Percentiles rank a stretch among this genome's conserved stretches.
Conservation (phyloP, 2,888 invertebrate genomes). For the Drosophila lacicola region DNA sequence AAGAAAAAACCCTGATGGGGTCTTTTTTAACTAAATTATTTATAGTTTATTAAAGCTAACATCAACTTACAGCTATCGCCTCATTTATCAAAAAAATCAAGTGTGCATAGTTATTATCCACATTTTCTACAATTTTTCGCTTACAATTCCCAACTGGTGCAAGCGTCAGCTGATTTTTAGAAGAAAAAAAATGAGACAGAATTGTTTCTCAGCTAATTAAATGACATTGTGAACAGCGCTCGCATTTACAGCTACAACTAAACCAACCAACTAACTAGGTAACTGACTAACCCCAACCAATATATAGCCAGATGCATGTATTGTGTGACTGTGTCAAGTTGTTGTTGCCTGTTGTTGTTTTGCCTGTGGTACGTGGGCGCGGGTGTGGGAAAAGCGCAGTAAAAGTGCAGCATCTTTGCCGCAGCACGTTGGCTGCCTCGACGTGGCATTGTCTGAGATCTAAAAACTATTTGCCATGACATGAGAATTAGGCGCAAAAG, state of each 20-base stretch:
- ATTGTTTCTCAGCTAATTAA: slow-evolving; percentile 41
- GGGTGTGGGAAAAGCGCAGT: slow-evolving; percentile 63
- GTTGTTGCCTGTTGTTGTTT: slow-evolving; percentile 2
- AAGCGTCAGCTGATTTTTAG: not conserved
- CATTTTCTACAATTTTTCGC: not conserved
- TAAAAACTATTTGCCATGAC: slow-evolving; percentile 59
- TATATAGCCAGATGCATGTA: slow-evolving; percentile 19
- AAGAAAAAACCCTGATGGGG: no score
- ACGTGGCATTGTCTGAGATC: slow-evolving; percentile 61
- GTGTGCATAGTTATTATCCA: no score
- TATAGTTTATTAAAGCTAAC: no score
- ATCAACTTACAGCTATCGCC: no score
- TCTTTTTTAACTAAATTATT: no score
- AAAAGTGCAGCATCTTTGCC: slow-evolving; percentile 70
- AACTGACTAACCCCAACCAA: slow-evolving; percentile 12
- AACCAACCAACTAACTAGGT: slow-evolving; percentile 16
- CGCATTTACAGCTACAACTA: slow-evolving; percentile 36
- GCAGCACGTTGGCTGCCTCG: slow-evolving; percentile 24
- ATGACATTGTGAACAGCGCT: slow-evolving; percentile 26
- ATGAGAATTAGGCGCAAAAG: slow-evolving; percentile 75
- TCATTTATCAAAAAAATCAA: no score
- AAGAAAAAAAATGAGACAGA: not conserved
- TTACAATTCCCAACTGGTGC: slow-evolving; percentile 14
- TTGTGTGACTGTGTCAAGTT: slow-evolving; percentile 66
- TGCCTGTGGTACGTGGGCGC: not conserved